Base-by-base conservation (phyloP, 2,888 invertebrate genomes). In the Balanococcus diminutus region DNA sequence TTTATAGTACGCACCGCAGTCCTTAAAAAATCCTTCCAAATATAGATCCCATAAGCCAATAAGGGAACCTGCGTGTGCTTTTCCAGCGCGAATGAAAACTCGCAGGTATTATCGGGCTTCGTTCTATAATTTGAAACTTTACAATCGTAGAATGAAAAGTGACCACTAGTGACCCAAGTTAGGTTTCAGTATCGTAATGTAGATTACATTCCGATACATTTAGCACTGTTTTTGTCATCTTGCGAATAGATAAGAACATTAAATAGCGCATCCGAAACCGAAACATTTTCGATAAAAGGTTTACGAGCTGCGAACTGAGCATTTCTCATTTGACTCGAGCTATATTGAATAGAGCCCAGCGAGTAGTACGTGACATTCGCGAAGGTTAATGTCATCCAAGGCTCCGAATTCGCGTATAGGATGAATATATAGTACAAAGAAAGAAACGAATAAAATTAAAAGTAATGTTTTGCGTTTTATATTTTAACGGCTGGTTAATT, bases 401-500 rank as follows among this genome's bases (percentile, higher is more conserved):
- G 75, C 75, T 67, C 67, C 67, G 67, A 67, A 67, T 16, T 67
- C 67, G 67, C 28, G 28, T 28, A n/a, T n/a, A n/a, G n/a, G n/a
- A n/a, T n/a, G 28, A 14, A 11, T 28, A 28, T 9, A 28, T 3
- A 6, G 14, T 8, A 2, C 9, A 32, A n/a, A 36, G 32, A 36
- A 28, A 79, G 28, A 79, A 79, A 32, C 36, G 75, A 79, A 36
- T 79, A 36, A 32, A 79, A 79, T 79, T 79, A 79, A 79, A 79
- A 79, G 75, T 79, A 32, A 79, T 79, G 75, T 79, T 79, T 79
- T 36, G 75, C 36, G 75, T 79, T 19, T 79, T 79, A 79, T 79
- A 36, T 79, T 79, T 79, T 79, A 79, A 79, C 75, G 75, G 75
- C 75, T 79, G 75, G 75, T 79, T 79, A 79, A 79, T 79, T 79